Evolutionary conservation across 2,888 invertebrate species (phyloP).

Genomic region (Mythimna pallens): DNA sequence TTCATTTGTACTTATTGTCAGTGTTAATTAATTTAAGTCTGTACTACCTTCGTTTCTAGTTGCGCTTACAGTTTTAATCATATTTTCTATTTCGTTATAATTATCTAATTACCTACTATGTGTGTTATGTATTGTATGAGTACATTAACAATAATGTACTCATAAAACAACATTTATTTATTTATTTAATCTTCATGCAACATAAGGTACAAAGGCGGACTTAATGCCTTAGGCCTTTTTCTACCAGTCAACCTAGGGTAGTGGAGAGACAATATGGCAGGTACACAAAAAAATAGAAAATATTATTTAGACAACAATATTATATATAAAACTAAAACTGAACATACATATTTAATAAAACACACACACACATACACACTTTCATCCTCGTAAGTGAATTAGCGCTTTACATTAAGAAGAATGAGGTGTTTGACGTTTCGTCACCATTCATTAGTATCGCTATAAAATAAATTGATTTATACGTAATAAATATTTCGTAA

Average conservation of each 20-base stretch:
- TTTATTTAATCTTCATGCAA: no score
- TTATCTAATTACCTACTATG: not conserved
- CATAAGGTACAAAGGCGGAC: no score
- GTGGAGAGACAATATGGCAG: no score
- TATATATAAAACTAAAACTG: no score
- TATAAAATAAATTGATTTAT: constrained; percentile 40
- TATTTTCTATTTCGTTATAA: not conserved
- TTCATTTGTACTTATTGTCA: not conserved
- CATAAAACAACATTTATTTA: not conserved
- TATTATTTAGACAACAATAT: no score
- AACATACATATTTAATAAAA: no score
- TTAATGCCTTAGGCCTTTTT: no score
- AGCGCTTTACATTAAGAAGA: not conserved
- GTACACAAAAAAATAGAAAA: no score
- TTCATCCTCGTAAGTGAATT: constrained; percentile 1
- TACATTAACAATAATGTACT: no score
- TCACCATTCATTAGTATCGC: constrained; percentile 26
- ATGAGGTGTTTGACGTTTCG: constrained; percentile 6
- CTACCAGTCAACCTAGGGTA: no score
- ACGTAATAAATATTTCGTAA: constrained; percentile 46
- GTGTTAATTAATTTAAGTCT: not conserved
- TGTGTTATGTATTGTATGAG: no score
- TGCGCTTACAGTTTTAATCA: constrained; percentile 2
- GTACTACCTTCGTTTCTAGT: not conserved
- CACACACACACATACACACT: no score